Evolutionary conservation across 2,113 vertebrate genomes (phyloP), one percentile per base, ranked within the genome.

Genomic region (Leuciscus idus): DNA sequence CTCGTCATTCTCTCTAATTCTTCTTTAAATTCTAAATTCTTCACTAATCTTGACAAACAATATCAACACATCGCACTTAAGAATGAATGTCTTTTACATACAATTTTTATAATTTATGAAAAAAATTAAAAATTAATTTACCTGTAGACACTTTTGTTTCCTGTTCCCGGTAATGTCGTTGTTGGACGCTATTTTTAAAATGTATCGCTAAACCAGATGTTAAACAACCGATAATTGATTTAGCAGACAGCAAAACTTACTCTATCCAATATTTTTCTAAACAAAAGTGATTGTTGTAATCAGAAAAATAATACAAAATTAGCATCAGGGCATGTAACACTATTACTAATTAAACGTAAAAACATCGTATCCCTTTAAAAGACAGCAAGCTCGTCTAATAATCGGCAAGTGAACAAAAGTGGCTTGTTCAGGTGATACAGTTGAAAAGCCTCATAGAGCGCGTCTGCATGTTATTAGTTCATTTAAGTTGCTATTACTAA

Each of bases 381-480:
- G 59, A 39, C 59, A 15, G 33, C 21, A 59, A 59, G 30, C 55
- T 59, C 46, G 15, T 78, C 7, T 57, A 39, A 55, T 17, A 78
- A 23, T 30, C 28, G 36, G 28, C 75, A 36, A 30, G 77, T 61
- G 52, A 64, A 62, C 21, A 61, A 61, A 61, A 39, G 23, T 39
- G 33, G 1, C 33, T 12, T 79, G 21, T 33, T 77, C 28, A 21
- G 64, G 64, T 66, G 64, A 66, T 33, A 17, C 15, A 72, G 19
- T 43, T n/a, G 9, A 79, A 36, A 79, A 39, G 52, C 30, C 57
- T 80, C 23, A 80, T 10, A 46, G 33, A 80, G 78, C 57, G 36
- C 77, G 10, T 26, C 33, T 15, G n/a, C 33, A 26, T 80, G 28
- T 43, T 80, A 61, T 61, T 61, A 80, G 57, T 46, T 59, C 0